phyloP scores from a whole-genome alignment of 2,888 invertebrate genomes.

The Linyphia triangularis region DNA sequence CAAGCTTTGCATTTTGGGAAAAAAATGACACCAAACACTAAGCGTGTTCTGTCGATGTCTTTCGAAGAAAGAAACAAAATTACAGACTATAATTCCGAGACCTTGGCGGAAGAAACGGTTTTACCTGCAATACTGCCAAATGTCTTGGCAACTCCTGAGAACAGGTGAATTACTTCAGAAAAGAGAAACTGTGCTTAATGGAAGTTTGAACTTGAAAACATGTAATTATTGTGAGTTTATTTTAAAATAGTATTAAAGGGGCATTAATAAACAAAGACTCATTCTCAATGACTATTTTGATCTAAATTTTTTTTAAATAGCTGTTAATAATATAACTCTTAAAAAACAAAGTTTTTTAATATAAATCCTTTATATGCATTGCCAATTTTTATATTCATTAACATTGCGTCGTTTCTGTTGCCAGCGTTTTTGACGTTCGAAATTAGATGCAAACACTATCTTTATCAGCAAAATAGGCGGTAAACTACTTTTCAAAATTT shows the following conservation, averaged over 20 bases:
- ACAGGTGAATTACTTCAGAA: conserved; percentile 41
- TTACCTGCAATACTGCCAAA: conserved; percentile 40
- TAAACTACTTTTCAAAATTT: too few species aligned
- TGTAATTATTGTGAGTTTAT: not conserved
- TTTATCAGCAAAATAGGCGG: too few species aligned
- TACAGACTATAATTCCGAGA: conserved; percentile 1
- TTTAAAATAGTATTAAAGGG: conserved; percentile 40
- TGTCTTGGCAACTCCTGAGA: conserved; percentile 17
- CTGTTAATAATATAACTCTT: not conserved
- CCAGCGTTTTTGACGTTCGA: too few species aligned
- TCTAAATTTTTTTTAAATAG: not conserved
- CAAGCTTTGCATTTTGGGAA: conserved; percentile 22
- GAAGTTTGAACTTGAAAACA: conserved; percentile 11
- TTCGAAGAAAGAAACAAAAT: not conserved
- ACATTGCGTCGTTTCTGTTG: too few species aligned
- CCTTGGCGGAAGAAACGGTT: conserved; percentile 42
- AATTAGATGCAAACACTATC: too few species aligned
- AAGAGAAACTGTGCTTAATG: conserved; percentile 37
- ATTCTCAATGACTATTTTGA: not conserved
- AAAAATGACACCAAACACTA: not conserved
- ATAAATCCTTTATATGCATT: too few species aligned
- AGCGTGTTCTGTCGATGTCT: conserved; percentile 37
- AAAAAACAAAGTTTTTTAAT: too few species aligned
- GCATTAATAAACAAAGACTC: conserved; percentile 32
- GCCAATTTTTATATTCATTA: too few species aligned